Evolutionary conservation across 2,888 invertebrate genomes (phyloP).

Genomic region (Drosophila recens): DNA sequence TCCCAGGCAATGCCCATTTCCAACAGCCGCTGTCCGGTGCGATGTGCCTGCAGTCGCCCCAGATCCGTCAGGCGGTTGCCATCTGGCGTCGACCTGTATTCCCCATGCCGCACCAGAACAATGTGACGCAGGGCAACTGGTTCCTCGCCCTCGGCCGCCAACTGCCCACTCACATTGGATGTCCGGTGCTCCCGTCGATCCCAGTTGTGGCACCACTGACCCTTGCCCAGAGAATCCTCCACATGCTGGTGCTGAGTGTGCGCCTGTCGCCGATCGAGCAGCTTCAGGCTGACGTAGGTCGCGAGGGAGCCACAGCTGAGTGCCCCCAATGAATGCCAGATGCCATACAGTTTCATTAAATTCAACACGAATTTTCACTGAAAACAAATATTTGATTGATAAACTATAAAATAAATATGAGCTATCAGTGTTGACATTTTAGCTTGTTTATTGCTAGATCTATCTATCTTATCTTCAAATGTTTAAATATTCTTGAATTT

Average conservation of each 20-base stretch:
- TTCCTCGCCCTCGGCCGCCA: constrained; percentile 84
- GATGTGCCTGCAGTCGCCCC: constrained; percentile 93
- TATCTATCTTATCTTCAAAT: not conserved
- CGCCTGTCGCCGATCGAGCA: constrained; percentile 32
- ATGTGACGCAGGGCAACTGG: constrained; percentile 89
- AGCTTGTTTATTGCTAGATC: not conserved
- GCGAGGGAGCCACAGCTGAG: constrained; percentile 58
- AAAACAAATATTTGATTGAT: constrained; percentile 22
- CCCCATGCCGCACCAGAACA: constrained; percentile 97
- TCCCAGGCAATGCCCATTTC: constrained; percentile 92
- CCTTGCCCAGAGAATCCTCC: constrained; percentile 65
- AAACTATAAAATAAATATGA: not conserved
- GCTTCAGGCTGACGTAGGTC: constrained; percentile 49
- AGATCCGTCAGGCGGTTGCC: constrained; percentile 92
- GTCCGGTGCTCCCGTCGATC: constrained; percentile 92
- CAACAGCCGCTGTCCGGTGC: constrained; percentile 93
- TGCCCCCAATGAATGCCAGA: constrained; percentile 53
- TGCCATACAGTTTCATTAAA: constrained; percentile 41
- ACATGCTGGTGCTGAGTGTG: not conserved
- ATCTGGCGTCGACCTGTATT: constrained; percentile 92
- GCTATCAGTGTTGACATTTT: not conserved
- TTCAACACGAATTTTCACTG: not conserved
- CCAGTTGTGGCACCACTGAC: constrained; percentile 95
- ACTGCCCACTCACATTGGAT: constrained; percentile 85
- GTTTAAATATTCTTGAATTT: too few species aligned